A percentile compares a stretch with the other conserved stretches of the same genome.
Evolutionary conservation across 2,113 vertebrate species (phyloP).

Genomic region (human (Homo sapiens)): GRCh38 chr6:147155001-147155500

Average conservation of each 20-base stretch:
- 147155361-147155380: neutral
- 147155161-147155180: neutral
- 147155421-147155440: neutral
- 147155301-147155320: neutral
- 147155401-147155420: neutral
- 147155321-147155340: neutral
- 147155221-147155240: neutral
- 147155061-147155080: neutral
- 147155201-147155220: neutral
- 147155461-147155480: neutral
- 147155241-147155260: neutral
- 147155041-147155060: neutral
- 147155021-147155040: neutral
- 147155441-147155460: neutral
- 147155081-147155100: neutral
- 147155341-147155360: neutral
- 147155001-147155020: neutral
- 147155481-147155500: neutral
- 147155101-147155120: neutral
- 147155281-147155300: neutral
- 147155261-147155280: neutral
- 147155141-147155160: neutral
- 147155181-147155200: neutral
- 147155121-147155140: neutral
- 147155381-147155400: conserved; percentile 2